Conservation (phyloP, 2,113 vertebrate genomes). For the Falco punctatus region DNA sequence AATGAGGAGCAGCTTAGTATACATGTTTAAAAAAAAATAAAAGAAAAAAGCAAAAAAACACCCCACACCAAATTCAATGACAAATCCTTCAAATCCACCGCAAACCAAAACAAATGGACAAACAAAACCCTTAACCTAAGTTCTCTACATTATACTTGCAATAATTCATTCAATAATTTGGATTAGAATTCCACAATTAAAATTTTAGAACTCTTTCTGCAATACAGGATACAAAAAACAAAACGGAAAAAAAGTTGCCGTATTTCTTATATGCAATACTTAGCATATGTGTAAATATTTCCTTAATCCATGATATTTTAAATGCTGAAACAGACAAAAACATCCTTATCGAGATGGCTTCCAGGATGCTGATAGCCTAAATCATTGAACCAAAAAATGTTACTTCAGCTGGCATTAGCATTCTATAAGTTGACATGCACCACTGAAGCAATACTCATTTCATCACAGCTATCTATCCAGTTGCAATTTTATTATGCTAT, state of each 20-base stretch:
- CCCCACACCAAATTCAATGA: background rate
- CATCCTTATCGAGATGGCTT: background rate
- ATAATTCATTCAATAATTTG: background rate
- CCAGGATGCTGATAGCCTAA: background rate
- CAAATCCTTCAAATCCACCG: background rate
- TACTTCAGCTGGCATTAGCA: conserved; percentile 14
- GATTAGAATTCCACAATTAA: background rate
- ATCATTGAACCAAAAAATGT: conserved; percentile 19
- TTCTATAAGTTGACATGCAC: background rate
- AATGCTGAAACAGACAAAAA: background rate
- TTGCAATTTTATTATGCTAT: conserved; percentile 14
- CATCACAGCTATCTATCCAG: background rate
- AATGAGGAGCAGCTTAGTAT: background rate
- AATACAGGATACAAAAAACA: background rate
- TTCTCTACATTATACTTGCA: background rate
- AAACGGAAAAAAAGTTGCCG: rapidly evolving
- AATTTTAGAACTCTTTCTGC: background rate
- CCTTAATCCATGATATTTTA: background rate
- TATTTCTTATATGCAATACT: background rate
- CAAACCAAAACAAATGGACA: background rate
- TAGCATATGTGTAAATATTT: background rate
- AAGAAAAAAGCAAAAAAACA: background rate
- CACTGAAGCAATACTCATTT: conserved; percentile 11
- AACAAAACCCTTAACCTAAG: rapidly evolving
- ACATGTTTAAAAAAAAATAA: background rate